Evolutionary conservation across 1,140 invertebrate species (phyloP).

Genomic region (Listronotus bonariensis): DNA sequence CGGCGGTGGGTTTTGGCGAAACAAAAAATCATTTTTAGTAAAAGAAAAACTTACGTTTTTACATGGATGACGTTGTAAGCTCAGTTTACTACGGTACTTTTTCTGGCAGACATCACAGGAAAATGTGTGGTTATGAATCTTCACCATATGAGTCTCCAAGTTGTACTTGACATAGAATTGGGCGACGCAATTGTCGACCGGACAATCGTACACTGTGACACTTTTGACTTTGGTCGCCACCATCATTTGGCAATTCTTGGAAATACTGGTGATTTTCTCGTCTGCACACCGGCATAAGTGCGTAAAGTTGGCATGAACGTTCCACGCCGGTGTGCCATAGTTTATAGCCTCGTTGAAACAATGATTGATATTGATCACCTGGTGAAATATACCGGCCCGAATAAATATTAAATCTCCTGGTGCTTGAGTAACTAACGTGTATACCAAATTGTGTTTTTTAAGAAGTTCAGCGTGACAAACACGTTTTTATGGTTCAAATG

Average conservation of each 20-base stretch:
- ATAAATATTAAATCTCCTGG: conserved; percentile 1
- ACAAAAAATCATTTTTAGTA: too few species aligned
- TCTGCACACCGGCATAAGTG: conserved; percentile 8
- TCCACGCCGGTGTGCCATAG: conserved; percentile 10
- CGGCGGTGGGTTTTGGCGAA: too few species aligned
- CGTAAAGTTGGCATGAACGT: conserved; percentile 4
- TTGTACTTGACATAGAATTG: not conserved
- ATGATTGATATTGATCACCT: conserved; percentile 6
- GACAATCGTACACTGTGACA: not conserved
- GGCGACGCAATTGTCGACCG: not conserved
- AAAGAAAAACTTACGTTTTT: conserved; percentile 1
- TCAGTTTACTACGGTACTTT: conserved; percentile 1
- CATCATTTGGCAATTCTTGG: not conserved
- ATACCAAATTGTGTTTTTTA: conserved; percentile 1
- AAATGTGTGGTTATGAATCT: not conserved
- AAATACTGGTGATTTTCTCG: conserved; percentile 1
- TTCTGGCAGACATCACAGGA: conserved; percentile 2
- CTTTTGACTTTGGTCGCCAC: not conserved
- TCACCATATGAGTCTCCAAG: not conserved
- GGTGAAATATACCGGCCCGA: not conserved
- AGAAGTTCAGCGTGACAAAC: not conserved
- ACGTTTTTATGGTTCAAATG: conserved; percentile 8
- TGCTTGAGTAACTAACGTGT: not conserved
- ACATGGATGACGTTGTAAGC: not conserved
- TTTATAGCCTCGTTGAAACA: conserved; percentile 9